Evolutionary conservation across 37 sponge, comb jelly and placozoan species (phyloP), one percentile per base, ranked within the genome.

Genomic region (Hexactinellida sp.): DNA sequence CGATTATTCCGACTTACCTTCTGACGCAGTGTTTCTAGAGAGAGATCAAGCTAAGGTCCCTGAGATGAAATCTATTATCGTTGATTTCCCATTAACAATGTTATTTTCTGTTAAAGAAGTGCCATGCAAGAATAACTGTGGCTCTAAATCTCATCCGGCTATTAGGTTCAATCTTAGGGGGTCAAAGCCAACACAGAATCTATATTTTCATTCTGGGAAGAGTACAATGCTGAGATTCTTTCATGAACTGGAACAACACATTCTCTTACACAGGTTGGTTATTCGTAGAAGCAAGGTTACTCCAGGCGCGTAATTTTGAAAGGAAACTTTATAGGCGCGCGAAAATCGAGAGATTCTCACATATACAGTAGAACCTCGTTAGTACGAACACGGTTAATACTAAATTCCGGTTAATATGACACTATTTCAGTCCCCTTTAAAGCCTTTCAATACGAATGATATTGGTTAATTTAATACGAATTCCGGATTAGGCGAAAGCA

Each of bases 71-170:
- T 63, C 76, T 10, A 23, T 63, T 63, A 23, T 63, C 13, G 76
- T 63, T 10, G 76, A 63, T n/a, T 63, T 63, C 76, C 76, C 76
- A 21, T 25, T 63, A 7, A n/a, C 19, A 32, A 63, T 63, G 21
- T 63, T 63, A 63, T 63, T 63, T n/a, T 63, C 76, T 63, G 76
- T 63, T 3, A 63, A 63, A n/a, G 76, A 63, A 63, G 34, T 63
- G 3, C 30, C 76, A 21, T 7, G 28, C 5, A 63, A 63, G 76
- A 25, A 7, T 23, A 63, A 63, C 34, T 7, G 76, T 21, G 30
- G 13, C 5, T 25, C 76, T 3, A 63, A 63, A n/a, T 63, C 76
- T 25, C 76, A 63, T 28, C 76, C 76, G 34, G 76, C 76, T 10
- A 63, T 63, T n/a, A 63, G 76, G 34, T 63, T 63, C 76, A 63